phyloP scores from a whole-genome alignment of 2,888 invertebrate species.

The Theretra japonica region DNA sequence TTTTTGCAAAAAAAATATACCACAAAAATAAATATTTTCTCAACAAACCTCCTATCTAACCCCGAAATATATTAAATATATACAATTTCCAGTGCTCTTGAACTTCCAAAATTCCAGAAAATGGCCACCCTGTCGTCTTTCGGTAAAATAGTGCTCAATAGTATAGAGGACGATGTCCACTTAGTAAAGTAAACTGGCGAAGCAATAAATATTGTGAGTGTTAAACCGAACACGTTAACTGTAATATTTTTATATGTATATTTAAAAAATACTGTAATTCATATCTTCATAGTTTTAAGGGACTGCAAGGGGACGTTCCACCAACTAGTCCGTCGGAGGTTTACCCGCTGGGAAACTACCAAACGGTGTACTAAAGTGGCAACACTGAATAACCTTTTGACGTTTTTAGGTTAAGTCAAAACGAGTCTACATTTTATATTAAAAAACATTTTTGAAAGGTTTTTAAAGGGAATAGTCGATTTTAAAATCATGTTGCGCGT shows the following conservation, averaged over 20 bases:
- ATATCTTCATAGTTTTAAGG: constrained; percentile 82
- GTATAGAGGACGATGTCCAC: constrained; percentile 62
- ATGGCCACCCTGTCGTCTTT: constrained; percentile 56
- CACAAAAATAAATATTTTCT: constrained; percentile 6
- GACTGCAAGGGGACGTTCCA: constrained; percentile 76
- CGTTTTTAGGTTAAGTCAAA: neutral
- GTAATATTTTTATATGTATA: constrained; percentile 84
- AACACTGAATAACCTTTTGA: neutral
- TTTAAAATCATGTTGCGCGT: constrained; percentile 8
- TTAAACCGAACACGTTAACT: constrained; percentile 71
- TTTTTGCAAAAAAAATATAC: constrained; percentile 15
- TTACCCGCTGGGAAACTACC: constrained; percentile 23
- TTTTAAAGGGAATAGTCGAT: neutral
- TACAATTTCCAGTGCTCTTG: neutral
- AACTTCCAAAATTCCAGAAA: constrained; percentile 11
- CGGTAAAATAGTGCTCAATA: constrained; percentile 82
- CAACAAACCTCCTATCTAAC: neutral
- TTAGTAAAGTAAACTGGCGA: constrained; percentile 65
- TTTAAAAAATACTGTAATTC: constrained; percentile 79
- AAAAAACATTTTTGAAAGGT: constrained; percentile 4
- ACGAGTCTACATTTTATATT: constrained; percentile 8
- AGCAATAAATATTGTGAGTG: constrained; percentile 81
- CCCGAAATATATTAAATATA: neutral
- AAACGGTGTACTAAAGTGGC: neutral
- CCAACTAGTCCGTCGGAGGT: constrained; percentile 35